Conservation (phyloP, 2,888 invertebrate genomes). For the Aphidoletes aphidimyza region DNA sequence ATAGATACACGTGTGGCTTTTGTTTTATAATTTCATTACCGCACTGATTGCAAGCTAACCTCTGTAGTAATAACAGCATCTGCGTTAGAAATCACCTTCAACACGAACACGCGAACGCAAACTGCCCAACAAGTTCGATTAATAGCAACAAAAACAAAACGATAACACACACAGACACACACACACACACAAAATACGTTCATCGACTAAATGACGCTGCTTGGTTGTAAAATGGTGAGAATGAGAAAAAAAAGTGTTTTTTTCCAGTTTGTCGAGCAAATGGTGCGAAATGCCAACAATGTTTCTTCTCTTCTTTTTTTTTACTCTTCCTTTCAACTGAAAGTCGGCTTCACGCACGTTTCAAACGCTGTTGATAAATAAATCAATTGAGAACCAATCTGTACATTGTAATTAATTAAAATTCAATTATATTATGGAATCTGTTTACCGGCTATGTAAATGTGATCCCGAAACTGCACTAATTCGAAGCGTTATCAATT, state of each 20-base stretch:
- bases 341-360: background rate
- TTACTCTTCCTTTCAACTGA: background rate
- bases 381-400: background rate
- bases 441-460: background rate
- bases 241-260: too few relatives aligned
- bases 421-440: conserved; percentile 44
- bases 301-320: background rate
- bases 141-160: background rate
- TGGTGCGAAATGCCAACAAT: too few relatives aligned
- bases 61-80: background rate
- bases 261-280: too few relatives aligned
- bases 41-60: background rate
- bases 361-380: background rate
- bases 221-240: too few relatives aligned
- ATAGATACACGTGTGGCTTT: conserved; percentile 24
- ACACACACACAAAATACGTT: too few relatives aligned
- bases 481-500: conserved; percentile 32
- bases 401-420: conserved; percentile 29
- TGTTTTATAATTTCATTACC: conserved; percentile 31
- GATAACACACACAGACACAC: too few relatives aligned
- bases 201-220: too few relatives aligned
- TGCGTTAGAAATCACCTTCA: background rate
- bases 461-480: background rate
- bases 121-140: background rate
- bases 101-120: background rate